phyloP scores from a whole-genome alignment of 2,888 invertebrate genomes.

The Auanema freiburgensis region DNA sequence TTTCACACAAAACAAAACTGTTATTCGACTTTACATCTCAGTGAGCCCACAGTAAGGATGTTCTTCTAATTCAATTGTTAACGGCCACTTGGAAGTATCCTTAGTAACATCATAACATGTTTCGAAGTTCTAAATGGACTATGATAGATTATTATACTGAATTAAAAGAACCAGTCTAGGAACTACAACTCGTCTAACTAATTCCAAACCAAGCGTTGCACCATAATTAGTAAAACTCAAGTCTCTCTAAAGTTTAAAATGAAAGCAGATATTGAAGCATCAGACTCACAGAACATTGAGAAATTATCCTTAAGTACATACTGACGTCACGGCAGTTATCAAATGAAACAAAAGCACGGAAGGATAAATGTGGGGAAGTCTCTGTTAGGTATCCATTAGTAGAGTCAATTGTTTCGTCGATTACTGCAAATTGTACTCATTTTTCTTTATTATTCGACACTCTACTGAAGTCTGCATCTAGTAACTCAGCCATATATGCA shows the following conservation, averaged over 20 bases:
- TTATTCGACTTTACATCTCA: neutral
- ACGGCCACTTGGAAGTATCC: neutral
- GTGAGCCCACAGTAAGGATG: neutral
- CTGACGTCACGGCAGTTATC: neutral
- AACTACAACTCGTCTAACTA: neutral
- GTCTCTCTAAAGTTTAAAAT: constrained; percentile 4
- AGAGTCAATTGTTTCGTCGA: no score
- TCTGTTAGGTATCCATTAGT: no score
- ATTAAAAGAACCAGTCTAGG: neutral
- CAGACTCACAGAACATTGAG: neutral
- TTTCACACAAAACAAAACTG: no score
- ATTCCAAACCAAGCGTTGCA: neutral
- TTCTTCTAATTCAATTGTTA: neutral
- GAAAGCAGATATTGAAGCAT: neutral
- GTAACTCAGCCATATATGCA: no score
- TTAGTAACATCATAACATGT: neutral
- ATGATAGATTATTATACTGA: neutral
- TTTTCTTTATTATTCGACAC: no score
- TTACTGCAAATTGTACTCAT: no score
- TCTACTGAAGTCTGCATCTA: no score
- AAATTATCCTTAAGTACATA: neutral
- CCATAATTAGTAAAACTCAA: constrained; percentile 3
- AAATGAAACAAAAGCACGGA: no score
- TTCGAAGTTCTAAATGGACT: neutral
- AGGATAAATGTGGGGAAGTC: no score